Base-by-base conservation (phyloP, 2,113 vertebrate species). In the Otocyon megalotis region DNA sequence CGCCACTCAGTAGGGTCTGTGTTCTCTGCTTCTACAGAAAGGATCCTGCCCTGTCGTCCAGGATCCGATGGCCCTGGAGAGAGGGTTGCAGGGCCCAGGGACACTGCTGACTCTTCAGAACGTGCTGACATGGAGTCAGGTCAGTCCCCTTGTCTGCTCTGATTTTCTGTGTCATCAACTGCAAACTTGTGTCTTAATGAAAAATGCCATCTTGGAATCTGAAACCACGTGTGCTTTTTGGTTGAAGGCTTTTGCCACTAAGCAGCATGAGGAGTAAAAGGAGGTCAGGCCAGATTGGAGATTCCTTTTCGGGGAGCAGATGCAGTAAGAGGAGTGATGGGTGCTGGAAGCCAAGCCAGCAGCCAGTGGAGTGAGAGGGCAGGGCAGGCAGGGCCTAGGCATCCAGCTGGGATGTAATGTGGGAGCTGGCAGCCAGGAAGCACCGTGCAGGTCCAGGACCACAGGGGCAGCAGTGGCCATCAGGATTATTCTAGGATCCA, bases 51-150 rank as follows among this genome's bases (percentile, higher is more conserved):
- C 4, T 43, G 10, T 82, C 92, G 65, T 95, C 93, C 84, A 76
- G 28, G 85, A 88, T 92, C 85, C 8, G 0, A 71, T 97, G 90
- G n/a, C 87, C 94, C 20, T 95, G 94, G 79, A 71, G 79, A 97
- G 88, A 84, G 88, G 82, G 11, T 91, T 90, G 35, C 92, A 80
- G 93, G 96, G 81, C 4, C 91, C 72, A 56, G 11, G 3, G 93
- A 92, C 67, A 37, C 83, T 89, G 54, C 88, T 76, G 43, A 89
- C 88, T 88, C 94, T 91, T 94, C 67, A 24, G 89, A 85, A 60
- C 86, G 17, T 26, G 96, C 95, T 96, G 97, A 90, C 94, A 98
- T 97, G 98, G n/a, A 98, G 72, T 93, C 97, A 97, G 95, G 96
- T 94, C 9, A 15, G 92, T 96, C 53, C 53, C n/a, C 28, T 84